Conservation (phyloP, 1,140 invertebrate genomes). For the Aphelenchoides besseyi region DNA sequence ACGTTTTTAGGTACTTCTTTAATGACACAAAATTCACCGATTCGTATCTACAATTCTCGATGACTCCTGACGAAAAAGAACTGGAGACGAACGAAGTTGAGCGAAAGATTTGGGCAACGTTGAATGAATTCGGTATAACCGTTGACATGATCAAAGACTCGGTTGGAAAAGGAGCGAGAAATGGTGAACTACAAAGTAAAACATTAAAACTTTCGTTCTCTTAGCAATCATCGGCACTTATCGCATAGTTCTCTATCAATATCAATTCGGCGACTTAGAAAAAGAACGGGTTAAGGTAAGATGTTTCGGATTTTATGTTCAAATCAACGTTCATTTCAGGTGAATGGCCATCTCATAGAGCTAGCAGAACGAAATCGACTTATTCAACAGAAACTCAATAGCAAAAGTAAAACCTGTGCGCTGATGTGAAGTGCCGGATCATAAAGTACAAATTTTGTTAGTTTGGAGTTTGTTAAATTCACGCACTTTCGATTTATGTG, state of each 20-base stretch:
- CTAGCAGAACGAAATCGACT: slow-evolving; percentile 29
- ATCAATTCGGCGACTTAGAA: slow-evolving; percentile 48
- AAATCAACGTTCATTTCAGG: slow-evolving; percentile 44
- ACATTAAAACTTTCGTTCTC: slow-evolving; percentile 38
- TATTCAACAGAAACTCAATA: slow-evolving; percentile 42
- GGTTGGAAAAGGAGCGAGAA: slow-evolving; percentile 52
- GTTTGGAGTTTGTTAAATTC: neutral
- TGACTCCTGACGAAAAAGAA: slow-evolving; percentile 47
- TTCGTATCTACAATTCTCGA: slow-evolving; percentile 50
- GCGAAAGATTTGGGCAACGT: slow-evolving; percentile 45
- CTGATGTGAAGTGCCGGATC: slow-evolving; percentile 37
- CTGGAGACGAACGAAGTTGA: slow-evolving; percentile 47
- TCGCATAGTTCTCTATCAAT: slow-evolving; percentile 55
- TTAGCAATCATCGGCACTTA: slow-evolving; percentile 51
- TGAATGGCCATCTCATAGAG: slow-evolving; percentile 43
- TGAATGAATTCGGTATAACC: slow-evolving; percentile 54
- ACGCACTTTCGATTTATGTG: no score
- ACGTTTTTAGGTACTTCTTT: slow-evolving; percentile 50
- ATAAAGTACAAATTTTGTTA: slow-evolving; percentile 22
- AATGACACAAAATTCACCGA: slow-evolving; percentile 54
- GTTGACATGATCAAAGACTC: slow-evolving; percentile 54
- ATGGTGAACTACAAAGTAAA: no score
- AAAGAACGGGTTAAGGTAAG: slow-evolving; percentile 52
- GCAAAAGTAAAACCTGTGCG: slow-evolving; percentile 51
- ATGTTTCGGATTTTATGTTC: neutral